phyloP scores from a whole-genome alignment of 1,140 invertebrate genomes.

The Tetramorium parvispinum region DNA sequence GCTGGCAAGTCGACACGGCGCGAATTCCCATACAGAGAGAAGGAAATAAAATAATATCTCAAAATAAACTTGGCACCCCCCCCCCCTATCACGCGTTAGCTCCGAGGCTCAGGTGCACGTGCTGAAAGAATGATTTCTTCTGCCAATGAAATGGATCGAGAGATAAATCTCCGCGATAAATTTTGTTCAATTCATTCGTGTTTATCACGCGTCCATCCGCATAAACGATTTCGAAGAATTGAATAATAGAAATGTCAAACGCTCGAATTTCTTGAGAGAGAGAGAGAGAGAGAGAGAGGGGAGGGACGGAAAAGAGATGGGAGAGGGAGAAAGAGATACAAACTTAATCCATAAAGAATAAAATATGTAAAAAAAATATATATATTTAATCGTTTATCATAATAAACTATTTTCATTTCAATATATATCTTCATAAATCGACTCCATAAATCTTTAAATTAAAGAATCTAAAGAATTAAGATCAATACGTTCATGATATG shows the following conservation, averaged over 20 bases:
- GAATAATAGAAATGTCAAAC: background rate
- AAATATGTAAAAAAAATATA: background rate
- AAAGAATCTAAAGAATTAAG: background rate
- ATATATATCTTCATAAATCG: background rate
- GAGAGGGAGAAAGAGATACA: background rate
- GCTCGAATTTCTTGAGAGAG: background rate
- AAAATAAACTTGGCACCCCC: constrained; percentile 30
- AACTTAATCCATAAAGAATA: background rate
- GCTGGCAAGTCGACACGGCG: background rate
- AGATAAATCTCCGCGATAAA: constrained; percentile 21
- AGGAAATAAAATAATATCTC: constrained; percentile 15
- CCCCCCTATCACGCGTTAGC: background rate
- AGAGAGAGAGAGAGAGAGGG: background rate
- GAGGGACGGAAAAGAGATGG: too few species aligned
- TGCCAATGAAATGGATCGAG: constrained; percentile 6
- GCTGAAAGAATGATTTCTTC: constrained; percentile 44
- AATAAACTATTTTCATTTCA: background rate
- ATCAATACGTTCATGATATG: background rate
- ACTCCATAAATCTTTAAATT: background rate
- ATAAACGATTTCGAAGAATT: constrained; percentile 6
- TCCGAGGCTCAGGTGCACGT: constrained; percentile 2
- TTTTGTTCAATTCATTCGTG: constrained; percentile 21
- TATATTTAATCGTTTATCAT: background rate
- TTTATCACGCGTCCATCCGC: background rate
- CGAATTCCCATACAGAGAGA: background rate